Evolutionary conservation across 2,888 invertebrate species (phyloP).

Genomic region (Ornithoptera priamus): DNA sequence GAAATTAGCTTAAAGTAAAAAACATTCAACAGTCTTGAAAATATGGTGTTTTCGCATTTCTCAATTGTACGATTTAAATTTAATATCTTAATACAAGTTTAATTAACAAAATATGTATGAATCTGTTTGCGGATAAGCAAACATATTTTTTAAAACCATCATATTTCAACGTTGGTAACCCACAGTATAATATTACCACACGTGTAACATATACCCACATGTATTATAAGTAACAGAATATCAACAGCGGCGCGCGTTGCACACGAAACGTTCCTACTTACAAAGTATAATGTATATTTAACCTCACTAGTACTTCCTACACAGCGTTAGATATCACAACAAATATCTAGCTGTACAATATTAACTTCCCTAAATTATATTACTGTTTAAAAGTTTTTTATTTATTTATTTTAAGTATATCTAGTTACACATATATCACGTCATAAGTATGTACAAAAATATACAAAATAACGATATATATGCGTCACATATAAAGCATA

Average conservation of each 20-base stretch:
- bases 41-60: no score
- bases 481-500: no score
- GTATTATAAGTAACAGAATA: slow-evolving; percentile 10
- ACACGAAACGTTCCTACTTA: slow-evolving; percentile 32
- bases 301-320: slow-evolving; percentile 16
- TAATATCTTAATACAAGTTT: not conserved
- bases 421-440: no score
- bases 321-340: slow-evolving; percentile 12
- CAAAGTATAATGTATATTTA: slow-evolving; percentile 30
- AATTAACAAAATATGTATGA: not conserved
- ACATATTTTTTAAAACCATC: not conserved
- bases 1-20: no score
- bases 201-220: slow-evolving; percentile 4
- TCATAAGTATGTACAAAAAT: no score
- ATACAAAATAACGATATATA: no score
- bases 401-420: no score
- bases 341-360: not conserved
- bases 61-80: no score
- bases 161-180: slow-evolving; percentile 10
- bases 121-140: not conserved
- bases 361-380: not conserved
- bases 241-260: slow-evolving; percentile 30
- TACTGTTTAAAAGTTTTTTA: no score
- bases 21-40: no score
- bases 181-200: slow-evolving; percentile 3